Evolutionary conservation across 2,113 vertebrate genomes (phyloP).

Genomic region (Erpornis zantholeuca): DNA sequence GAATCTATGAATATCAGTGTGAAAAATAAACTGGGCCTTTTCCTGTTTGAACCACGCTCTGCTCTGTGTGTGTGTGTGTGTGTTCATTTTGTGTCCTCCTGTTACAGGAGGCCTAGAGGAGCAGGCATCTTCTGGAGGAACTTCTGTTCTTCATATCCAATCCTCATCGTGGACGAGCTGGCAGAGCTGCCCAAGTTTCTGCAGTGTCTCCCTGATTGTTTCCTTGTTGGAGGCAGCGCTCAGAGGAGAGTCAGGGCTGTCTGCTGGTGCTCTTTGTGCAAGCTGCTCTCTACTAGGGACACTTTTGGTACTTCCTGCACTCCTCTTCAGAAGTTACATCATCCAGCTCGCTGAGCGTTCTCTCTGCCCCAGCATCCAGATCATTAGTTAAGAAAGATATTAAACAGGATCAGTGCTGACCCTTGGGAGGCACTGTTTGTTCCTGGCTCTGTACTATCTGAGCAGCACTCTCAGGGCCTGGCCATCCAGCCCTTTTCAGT

Average conservation of each 20-base stretch:
- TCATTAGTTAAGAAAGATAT: too few species aligned
- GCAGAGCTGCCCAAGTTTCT: neutral
- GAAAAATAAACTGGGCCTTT: too few species aligned
- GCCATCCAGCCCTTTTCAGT: neutral
- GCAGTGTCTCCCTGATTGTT: neutral
- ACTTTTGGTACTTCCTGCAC: neutral
- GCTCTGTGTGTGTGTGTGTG: too few species aligned
- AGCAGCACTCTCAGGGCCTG: neutral
- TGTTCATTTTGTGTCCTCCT: too few species aligned
- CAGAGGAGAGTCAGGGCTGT: neutral
- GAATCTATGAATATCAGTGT: too few species aligned
- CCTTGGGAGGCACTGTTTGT: neutral
- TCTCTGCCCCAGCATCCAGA: neutral
- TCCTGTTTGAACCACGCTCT: too few species aligned
- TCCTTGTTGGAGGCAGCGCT: neutral
- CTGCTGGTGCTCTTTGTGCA: neutral
- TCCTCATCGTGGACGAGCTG: rapidly evolving
- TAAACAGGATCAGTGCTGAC: neutral
- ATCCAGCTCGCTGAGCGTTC: neutral
- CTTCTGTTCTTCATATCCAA: neutral
- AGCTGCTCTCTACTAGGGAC: neutral
- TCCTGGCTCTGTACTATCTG: neutral
- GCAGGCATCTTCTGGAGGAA: neutral
- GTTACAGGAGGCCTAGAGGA: rapidly evolving
- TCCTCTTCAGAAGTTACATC: neutral